Conservation (phyloP, 2,113 vertebrate genomes). For the Saguinus imperator region DNA sequence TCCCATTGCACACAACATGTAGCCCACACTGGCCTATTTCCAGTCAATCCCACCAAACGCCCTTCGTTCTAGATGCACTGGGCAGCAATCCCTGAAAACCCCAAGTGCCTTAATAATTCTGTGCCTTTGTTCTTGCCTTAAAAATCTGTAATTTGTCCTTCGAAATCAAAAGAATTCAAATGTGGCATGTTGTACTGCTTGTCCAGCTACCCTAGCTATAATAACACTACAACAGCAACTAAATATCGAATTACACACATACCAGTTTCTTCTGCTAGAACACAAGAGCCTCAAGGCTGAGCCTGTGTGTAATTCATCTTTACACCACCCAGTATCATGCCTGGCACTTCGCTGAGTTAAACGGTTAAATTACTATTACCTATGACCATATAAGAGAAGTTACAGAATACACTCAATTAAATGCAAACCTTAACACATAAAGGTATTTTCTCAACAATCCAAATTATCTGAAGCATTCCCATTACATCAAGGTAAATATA, state of each 20-base stretch:
- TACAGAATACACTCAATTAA: neutral
- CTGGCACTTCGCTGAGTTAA: neutral
- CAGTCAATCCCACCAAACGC: neutral
- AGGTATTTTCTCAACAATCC: neutral
- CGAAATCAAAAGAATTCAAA: neutral
- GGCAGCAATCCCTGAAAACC: neutral
- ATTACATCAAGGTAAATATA: too few relatives aligned
- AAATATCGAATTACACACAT: neutral
- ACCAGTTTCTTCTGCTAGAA: neutral
- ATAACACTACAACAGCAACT: neutral
- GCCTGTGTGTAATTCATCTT: neutral
- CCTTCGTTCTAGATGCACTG: neutral
- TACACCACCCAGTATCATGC: neutral
- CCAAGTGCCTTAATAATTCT: neutral
- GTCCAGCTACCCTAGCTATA: neutral
- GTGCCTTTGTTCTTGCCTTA: neutral
- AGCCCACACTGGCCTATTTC: neutral
- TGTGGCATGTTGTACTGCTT: neutral
- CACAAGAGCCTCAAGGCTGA: neutral
- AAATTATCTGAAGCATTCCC: neutral
- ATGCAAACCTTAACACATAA: neutral
- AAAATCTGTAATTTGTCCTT: neutral
- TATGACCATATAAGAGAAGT: neutral
- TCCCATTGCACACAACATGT: neutral
- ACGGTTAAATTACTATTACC: neutral